Conservation (phyloP, 2,797 vertebrate species). For the Capromys pilorides region DNA sequence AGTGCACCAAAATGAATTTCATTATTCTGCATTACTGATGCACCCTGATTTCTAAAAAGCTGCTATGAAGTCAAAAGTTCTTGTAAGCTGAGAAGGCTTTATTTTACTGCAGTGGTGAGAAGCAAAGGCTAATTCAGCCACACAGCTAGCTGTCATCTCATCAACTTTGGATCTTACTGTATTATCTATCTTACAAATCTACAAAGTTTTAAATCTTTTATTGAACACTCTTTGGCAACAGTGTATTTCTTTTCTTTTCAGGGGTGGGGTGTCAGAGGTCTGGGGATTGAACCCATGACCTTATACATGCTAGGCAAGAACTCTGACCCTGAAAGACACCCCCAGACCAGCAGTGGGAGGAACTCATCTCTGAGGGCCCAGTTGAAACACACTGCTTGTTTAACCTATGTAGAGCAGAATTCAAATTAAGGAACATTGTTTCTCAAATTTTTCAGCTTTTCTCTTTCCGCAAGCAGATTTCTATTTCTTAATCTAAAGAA, state of each 20-base stretch:
- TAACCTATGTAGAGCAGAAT: conserved; percentile 38
- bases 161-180: conserved; percentile 30
- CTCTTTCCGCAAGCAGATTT: not conserved
- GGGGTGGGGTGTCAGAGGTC: not conserved
- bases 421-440: not conserved
- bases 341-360: not conserved
- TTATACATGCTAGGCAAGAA: not conserved
- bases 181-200: conserved; percentile 35
- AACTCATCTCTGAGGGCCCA: conserved; percentile 46
- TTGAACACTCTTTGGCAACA: conserved; percentile 47
- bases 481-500: not conserved
- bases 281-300: not conserved
- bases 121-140: conserved; percentile 52
- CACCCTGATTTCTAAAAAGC: not conserved
- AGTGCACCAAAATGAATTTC: not conserved
- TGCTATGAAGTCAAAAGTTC: conserved; percentile 53
- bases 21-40: not conserved
- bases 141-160: conserved; percentile 53
- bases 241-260: not conserved
- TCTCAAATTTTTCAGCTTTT: not conserved
- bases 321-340: not conserved
- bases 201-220: conserved; percentile 24
- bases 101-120: conserved; percentile 46
- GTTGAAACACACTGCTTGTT: conserved; percentile 18
- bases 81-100: conserved; percentile 30